Base-by-base conservation (phyloP, 2,888 invertebrate genomes). In the Cosmopolites sordidus region DNA sequence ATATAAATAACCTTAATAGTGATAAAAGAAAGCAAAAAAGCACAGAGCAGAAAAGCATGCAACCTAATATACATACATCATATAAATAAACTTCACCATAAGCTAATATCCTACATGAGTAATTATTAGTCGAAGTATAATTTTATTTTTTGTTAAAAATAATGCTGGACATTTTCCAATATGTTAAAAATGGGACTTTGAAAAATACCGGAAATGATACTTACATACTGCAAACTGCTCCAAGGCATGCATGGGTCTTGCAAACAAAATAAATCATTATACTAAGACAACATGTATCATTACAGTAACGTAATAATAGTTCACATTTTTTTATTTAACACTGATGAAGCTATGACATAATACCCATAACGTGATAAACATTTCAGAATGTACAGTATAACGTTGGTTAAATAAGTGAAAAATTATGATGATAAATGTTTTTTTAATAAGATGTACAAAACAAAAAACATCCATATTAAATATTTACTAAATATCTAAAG, bases 161-260 rank as follows among this genome's bases (percentile, higher is more conserved):
- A 14, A 40, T 27, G 9, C 9, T 6, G 5, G n/a, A 33, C 22
- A 22, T 22, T 5, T 22, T 22, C 8, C 22, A 3, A 22, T 5
- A 22, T 22, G 22, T 22, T 22, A 22, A 22, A 22, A 8, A n/a
- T n/a, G n/a, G n/a, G n/a, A n/a, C n/a, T n/a, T 22, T 22, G 3
- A 5, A 33, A 12, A 4, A 33, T 33, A 33, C 33, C 33, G 27
- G 9, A 33, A 33, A 12, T 33, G 58, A 69, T 89, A 91, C 91
- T 91, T 87, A 91, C 90, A 91, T 84, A 86, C 86, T 76, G 88
- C 86, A 78, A 91, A 84, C 74, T 86, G 83, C 81, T 87, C 87
- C 83, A 91, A 84, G 76, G 89, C 91, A 87, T 89, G 89, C 86
- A 89, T 84, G 77, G 89, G 82, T 82, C 89, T 85, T 75, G 73